These are phyloP conservation scores for Anticlea derivata DNA, from an alignment of 2,888 invertebrate genomes.

Conservation along the genomic window DNA sequence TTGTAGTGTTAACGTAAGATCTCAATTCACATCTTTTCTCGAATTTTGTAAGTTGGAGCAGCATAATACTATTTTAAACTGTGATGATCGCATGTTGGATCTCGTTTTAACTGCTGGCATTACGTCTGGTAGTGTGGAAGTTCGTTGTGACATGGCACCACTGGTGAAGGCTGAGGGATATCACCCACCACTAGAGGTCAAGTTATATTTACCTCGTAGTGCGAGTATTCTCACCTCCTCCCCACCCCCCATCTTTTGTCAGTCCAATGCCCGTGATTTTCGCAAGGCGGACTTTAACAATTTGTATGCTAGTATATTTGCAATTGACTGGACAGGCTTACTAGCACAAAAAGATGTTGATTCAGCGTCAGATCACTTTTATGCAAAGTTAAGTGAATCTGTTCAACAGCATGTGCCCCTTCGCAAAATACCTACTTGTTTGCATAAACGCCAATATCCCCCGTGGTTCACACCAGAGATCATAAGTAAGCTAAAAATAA, in stretches of 20 bases:
- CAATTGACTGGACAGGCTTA: slow-evolving; percentile 8
- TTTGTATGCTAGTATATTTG: background rate
- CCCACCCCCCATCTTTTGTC: background rate
- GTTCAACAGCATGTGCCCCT: background rate
- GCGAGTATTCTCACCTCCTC: background rate
- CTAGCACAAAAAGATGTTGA: background rate
- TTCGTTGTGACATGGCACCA: background rate
- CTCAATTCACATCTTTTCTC: slow-evolving; percentile 2
- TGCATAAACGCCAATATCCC: too few species aligned
- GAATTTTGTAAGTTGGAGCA: slow-evolving; percentile 8
- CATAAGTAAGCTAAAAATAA: too few species aligned
- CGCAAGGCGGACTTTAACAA: slow-evolving; percentile 7
- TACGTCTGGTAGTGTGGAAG: background rate
- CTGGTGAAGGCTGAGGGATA: too few species aligned
- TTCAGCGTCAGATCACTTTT: background rate
- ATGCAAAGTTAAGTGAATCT: background rate
- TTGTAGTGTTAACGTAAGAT: slow-evolving; percentile 6
- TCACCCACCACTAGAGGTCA: background rate
- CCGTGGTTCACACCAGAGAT: too few species aligned
- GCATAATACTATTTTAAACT: slow-evolving; percentile 3
- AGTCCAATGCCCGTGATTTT: slow-evolving; percentile 4
- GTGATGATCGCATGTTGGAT: slow-evolving; percentile 9
- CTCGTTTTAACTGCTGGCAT: slow-evolving; percentile 3
- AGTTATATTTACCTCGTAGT: background rate
- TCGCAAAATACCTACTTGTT: background rate